Evolutionary conservation across 2,888 invertebrate genomes (phyloP).

Genomic region (Eupithecia vulgata): DNA sequence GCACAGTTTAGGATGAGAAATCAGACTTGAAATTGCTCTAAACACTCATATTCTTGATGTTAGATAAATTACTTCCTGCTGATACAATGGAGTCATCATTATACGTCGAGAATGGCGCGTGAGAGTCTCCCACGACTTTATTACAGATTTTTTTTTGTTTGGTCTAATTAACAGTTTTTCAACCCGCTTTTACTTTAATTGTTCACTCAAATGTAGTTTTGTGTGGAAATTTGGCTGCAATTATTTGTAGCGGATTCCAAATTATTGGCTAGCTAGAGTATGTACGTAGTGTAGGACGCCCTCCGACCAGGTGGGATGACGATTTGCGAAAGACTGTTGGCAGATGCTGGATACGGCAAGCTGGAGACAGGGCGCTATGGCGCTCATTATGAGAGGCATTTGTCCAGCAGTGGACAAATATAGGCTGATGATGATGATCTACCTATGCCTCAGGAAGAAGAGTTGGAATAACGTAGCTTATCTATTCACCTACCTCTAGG

Average conservation of each 20-base stretch:
- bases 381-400: no score
- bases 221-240: conserved; percentile 33
- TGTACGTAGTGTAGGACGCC: no score
- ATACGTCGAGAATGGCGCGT: conserved; percentile 78
- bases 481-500: background rate
- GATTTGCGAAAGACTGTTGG: no score
- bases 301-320: no score
- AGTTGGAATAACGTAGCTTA: background rate
- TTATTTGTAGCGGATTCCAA: background rate
- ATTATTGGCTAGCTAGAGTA: background rate
- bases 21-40: conserved; percentile 81
- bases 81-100: conserved; percentile 81
- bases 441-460: background rate
- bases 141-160: conserved; percentile 82
- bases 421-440: no score
- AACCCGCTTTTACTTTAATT: conserved; percentile 82
- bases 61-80: conserved; percentile 84
- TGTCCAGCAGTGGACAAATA: no score
- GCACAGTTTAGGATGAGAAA: conserved; percentile 80
- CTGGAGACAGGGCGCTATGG: no score
- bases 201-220: conserved; percentile 53
- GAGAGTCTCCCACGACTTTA: conserved; percentile 81
- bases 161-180: conserved; percentile 83
- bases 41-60: conserved; percentile 84
- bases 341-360: no score